Evolutionary conservation across 2,888 invertebrate species (phyloP).

Genomic region (Augochlorella aurata): DNA sequence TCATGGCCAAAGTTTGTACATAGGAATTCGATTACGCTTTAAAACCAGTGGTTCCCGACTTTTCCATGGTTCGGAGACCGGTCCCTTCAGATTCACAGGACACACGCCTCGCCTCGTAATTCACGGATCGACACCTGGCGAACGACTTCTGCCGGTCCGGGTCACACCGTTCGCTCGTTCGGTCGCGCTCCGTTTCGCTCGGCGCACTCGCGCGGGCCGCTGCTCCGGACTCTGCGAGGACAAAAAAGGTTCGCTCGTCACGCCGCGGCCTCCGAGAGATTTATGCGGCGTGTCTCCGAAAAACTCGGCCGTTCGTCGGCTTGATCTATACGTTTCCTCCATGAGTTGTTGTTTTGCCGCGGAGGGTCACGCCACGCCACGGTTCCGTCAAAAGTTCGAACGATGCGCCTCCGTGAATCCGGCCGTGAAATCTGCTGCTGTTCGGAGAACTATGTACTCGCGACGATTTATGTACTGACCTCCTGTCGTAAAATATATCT

Average conservation of each 20-base stretch:
- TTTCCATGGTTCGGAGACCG: neutral
- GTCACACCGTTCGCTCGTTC: neutral
- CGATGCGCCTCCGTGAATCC: neutral
- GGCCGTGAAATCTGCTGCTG: constrained; percentile 4
- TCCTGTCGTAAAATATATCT: neutral
- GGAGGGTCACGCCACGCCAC: neutral
- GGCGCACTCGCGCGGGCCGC: neutral
- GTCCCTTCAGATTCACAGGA: neutral
- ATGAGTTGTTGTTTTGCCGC: constrained; percentile 9
- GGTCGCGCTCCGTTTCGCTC: constrained; percentile 8
- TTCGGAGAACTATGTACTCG: neutral
- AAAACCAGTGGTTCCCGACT: neutral
- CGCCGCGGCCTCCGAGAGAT: constrained; percentile 18
- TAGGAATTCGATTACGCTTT: neutral
- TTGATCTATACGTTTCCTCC: constrained; percentile 21
- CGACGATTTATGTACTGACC: neutral
- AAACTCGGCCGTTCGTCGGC: constrained; percentile 8
- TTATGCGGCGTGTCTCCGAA: constrained; percentile 32
- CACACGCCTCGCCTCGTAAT: constrained; percentile 23
- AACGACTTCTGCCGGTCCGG: constrained; percentile 12
- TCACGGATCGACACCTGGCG: constrained; percentile 31
- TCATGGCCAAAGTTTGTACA: no score
- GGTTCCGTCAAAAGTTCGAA: constrained; percentile 2
- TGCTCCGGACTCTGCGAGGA: neutral
- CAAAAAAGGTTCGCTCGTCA: constrained; percentile 26